phyloP scores from a whole-genome alignment of 1,140 invertebrate species.

The Venturia canescens region DNA sequence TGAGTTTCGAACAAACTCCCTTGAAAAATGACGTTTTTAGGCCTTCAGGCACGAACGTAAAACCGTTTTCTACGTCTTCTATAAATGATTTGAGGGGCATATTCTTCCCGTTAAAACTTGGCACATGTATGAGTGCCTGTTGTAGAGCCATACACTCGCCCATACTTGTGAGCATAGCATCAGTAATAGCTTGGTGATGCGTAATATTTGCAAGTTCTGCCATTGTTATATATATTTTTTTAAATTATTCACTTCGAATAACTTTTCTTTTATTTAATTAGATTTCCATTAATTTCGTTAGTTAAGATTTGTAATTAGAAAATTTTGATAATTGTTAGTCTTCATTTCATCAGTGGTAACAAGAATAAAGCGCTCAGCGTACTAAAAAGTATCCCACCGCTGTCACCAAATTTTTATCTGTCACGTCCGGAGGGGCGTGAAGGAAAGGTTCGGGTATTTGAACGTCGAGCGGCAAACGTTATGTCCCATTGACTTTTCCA shows the following conservation, averaged over 20 bases:
- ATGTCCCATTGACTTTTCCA: too few species aligned
- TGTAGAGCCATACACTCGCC: conserved; percentile 27
- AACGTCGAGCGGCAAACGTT: too few species aligned
- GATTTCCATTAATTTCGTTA: too few species aligned
- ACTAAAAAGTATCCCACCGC: conserved; percentile 1
- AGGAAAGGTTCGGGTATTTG: too few species aligned
- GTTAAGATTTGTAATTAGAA: not conserved
- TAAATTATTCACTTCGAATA: too few species aligned
- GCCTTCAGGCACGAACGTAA: not conserved
- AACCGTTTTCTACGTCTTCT: conserved; percentile 20
- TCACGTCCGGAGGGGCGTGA: too few species aligned
- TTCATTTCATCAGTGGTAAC: not conserved
- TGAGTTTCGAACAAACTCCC: conserved; percentile 21
- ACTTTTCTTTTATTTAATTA: too few species aligned
- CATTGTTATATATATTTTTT: conserved; percentile 10
- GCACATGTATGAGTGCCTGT: conserved; percentile 29
- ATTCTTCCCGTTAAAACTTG: conserved; percentile 34
- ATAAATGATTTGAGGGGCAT: conserved; percentile 45
- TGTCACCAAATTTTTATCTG: conserved; percentile 16
- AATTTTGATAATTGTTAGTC: not conserved
- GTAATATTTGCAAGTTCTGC: conserved; percentile 23
- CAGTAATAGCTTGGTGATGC: conserved; percentile 34
- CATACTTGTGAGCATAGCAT: conserved; percentile 37
- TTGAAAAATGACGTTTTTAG: conserved; percentile 21
- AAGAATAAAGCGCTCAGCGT: not conserved